Percentiles rank a stretch among this genome's conserved stretches.
phyloP scores from a whole-genome alignment of 1,140 invertebrate species.

The Leptinotarsa defecta region DNA sequence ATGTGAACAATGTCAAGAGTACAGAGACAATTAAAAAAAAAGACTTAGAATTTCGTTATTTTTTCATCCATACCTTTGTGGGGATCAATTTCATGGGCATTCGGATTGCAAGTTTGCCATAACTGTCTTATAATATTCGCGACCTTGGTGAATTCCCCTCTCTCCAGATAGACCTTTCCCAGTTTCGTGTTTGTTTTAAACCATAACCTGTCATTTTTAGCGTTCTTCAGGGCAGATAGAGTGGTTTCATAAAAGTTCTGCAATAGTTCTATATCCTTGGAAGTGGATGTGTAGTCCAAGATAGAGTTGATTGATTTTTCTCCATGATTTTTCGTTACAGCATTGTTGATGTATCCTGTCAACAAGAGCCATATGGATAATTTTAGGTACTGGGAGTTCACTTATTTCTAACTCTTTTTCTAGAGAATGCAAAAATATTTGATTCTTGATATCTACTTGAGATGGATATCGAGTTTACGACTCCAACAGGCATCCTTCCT shows the following conservation, averaged over 20 bases:
- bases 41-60: no score
- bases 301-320: conserved; percentile 99
- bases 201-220: conserved; percentile 98
- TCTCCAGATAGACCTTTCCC: conserved; percentile 97
- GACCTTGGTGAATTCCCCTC: conserved; percentile 90
- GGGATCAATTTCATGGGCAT: conserved; percentile 96
- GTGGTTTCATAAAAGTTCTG: conserved; percentile 99
- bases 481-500: no score
- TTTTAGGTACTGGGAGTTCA: no score
- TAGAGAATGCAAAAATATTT: no score
- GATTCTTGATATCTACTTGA: no score
- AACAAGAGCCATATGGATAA: background rate
- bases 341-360: conserved; percentile 87
- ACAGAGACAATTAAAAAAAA: no score
- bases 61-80: conserved; percentile 80
- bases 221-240: conserved; percentile 93
- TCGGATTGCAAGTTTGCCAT: conserved; percentile 94
- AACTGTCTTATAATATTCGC: conserved; percentile 95
- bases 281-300: conserved; percentile 97
- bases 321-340: conserved; percentile 98
- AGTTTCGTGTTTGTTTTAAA: conserved; percentile 99
- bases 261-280: conserved; percentile 97
- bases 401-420: no score
- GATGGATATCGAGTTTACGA: no score
- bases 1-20: no score